Evolutionary conservation across 2,888 invertebrate genomes (phyloP).

Genomic region (Marronus borbonicus): DNA sequence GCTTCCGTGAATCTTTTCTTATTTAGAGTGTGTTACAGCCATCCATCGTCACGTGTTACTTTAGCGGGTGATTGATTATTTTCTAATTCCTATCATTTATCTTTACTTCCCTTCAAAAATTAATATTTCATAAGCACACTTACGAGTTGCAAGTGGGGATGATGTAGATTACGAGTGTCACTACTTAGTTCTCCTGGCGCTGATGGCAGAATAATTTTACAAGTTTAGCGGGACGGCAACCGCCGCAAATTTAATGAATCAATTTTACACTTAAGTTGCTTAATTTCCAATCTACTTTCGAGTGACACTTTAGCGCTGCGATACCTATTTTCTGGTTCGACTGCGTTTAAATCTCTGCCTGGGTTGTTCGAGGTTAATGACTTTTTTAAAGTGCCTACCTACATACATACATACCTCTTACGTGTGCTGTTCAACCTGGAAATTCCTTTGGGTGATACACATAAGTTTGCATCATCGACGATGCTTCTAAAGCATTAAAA

Average conservation of each 20-base stretch:
- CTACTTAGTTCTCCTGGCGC: too few species aligned
- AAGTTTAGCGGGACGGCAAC: not conserved
- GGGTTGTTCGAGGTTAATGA: constrained; percentile 11
- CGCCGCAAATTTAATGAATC: constrained; percentile 53
- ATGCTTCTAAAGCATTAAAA: too few species aligned
- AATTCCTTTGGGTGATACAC: too few species aligned
- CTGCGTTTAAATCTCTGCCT: constrained; percentile 3
- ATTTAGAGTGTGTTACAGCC: too few species aligned
- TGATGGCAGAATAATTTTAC: constrained; percentile 1
- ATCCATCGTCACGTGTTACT: too few species aligned
- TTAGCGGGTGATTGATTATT: too few species aligned
- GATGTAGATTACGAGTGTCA: not conserved
- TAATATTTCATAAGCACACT: too few species aligned
- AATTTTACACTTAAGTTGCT: constrained; percentile 56
- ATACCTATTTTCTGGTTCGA: constrained; percentile 14
- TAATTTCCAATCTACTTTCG: constrained; percentile 50
- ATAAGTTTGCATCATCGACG: too few species aligned
- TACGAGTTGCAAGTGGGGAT: not conserved
- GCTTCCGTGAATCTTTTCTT: too few species aligned
- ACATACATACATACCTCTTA: constrained; percentile 5
- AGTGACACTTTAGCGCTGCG: constrained; percentile 17
- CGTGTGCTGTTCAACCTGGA: not conserved
- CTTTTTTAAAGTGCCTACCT: not conserved
- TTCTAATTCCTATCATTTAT: too few species aligned
- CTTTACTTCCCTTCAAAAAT: not conserved